Conservation (phyloP, 2,888 invertebrate genomes). For the Fabriciana adippe region DNA sequence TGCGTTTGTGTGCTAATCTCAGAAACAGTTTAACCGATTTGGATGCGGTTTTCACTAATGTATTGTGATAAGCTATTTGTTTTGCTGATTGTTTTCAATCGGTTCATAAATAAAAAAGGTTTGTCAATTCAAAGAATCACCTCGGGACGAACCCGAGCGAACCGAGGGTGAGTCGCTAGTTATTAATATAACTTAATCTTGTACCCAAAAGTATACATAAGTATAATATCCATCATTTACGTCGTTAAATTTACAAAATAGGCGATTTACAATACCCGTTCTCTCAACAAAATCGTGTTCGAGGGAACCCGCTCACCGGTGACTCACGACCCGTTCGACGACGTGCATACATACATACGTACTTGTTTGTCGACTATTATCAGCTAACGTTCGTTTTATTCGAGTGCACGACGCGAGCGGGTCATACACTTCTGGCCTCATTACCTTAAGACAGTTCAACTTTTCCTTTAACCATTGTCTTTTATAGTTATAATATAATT, state of each 20-base stretch:
- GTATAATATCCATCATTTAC: neutral
- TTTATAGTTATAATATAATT: neutral
- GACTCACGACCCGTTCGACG: slow-evolving; percentile 47
- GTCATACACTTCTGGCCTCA: slow-evolving; percentile 16
- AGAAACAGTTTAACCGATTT: too few relatives aligned
- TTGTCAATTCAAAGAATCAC: too few relatives aligned
- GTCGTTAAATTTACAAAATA: neutral
- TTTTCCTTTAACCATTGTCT: neutral
- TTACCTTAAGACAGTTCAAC: slow-evolving; percentile 12
- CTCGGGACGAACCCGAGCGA: too few relatives aligned
- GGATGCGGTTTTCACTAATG: too few relatives aligned
- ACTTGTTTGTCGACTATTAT: slow-evolving; percentile 34
- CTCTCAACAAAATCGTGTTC: slow-evolving; percentile 45
- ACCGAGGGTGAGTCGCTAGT: too few relatives aligned
- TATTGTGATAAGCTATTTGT: too few relatives aligned
- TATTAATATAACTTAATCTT: neutral
- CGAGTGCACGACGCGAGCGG: slow-evolving; percentile 22
- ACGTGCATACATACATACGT: slow-evolving; percentile 11
- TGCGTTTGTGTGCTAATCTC: too few relatives aligned
- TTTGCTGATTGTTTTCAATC: too few relatives aligned
- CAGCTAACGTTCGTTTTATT: slow-evolving; percentile 35
- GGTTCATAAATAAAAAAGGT: too few relatives aligned
- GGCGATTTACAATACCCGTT: slow-evolving; percentile 42
- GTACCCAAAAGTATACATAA: neutral
- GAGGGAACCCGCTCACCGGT: slow-evolving; percentile 65